Evolutionary conservation across 2,113 vertebrate species (phyloP), one percentile per base, ranked within the genome.

Genomic region (Neodon shergylaensis): DNA sequence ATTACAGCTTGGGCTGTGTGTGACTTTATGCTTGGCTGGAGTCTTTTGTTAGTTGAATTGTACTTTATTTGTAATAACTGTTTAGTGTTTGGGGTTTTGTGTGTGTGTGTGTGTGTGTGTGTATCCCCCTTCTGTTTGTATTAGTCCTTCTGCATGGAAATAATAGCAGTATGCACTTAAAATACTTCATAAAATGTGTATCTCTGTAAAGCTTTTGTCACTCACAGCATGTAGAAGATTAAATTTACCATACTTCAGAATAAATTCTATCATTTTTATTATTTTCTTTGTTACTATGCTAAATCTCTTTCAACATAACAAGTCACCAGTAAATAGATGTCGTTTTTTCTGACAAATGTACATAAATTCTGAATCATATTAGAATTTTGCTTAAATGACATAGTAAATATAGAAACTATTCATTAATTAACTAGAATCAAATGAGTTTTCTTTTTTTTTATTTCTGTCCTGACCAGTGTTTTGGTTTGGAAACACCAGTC

Each of bases 301-400:
- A 70, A 76, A 90, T 86, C 33, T 47, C 7, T 89, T 96, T 90
- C 14, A 83, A 3, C 73, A 22, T 90, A 74, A 39, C 81, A 74
- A 83, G 63, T 87, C 6, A 83, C 74, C 42, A 87, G 16, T 96
- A 85, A 92, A 72, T 88, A 82, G 83, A 66, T 94, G 33, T 77
- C 44, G 0, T 92, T 86, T 47, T 89, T 88, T 33, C 74, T 94
- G 36, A 83, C 10, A 82, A 77, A 77, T 85, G 19, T 73, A 86
- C 24, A 58, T 87, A 68, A 73, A 74, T 83, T 87, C 66, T 92
- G 31, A 93, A 52, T 94, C 85, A 61, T 97, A 22, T 74, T 95
- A 42, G 31, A 26, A 24, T 68, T 87, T 36, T 93, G 7, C 42
- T 85, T 89, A 83, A 78, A 44, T 83, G 52, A 39, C 81, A 8